Percentiles rank a stretch among this genome's conserved stretches.
These are phyloP conservation scores for Drosophila pseudotalamancana DNA, from an alignment of 2,888 invertebrate genomes.

Conservation along the genomic window DNA sequence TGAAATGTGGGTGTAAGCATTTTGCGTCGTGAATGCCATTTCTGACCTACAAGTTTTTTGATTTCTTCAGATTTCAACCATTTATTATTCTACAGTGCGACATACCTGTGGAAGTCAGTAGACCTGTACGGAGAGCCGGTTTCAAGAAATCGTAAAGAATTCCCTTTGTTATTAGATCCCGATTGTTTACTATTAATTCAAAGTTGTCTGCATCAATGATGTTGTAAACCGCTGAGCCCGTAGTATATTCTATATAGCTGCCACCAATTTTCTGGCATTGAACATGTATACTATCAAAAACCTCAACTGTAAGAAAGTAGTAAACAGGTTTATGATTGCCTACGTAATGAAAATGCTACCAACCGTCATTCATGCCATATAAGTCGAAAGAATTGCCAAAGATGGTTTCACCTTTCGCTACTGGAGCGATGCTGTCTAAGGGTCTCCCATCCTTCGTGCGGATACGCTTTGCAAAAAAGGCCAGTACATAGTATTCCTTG, in stretches of 20 bases:
- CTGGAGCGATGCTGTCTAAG: conserved; percentile 59
- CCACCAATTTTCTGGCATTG: conserved; percentile 28
- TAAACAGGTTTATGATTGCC: too few species aligned
- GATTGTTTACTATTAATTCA: conserved; percentile 73
- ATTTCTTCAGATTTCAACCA: not conserved
- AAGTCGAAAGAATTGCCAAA: conserved; percentile 79
- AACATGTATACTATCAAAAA: conserved; percentile 53
- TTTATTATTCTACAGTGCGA: not conserved
- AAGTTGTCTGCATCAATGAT: conserved; percentile 71
- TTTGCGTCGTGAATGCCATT: conserved; percentile 79
- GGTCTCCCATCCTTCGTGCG: conserved; percentile 68
- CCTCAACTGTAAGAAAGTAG: conserved; percentile 40
- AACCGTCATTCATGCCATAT: conserved; percentile 48
- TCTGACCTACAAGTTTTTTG: conserved; percentile 53
- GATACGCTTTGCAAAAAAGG: conserved; percentile 62
- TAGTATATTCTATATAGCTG: conserved; percentile 65
- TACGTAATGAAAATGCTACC: not conserved
- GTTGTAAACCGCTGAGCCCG: conserved; percentile 58
- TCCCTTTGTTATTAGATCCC: conserved; percentile 68
- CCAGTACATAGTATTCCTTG: conserved; percentile 54
- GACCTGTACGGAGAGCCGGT: conserved; percentile 72
- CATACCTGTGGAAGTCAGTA: conserved; percentile 72
- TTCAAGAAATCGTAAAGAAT: conserved; percentile 67
- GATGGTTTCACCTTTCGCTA: conserved; percentile 59
- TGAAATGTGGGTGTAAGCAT: conserved; percentile 80